Evolutionary conservation across 2,888 invertebrate genomes (phyloP).

Genomic region (Chesias legatella): DNA sequence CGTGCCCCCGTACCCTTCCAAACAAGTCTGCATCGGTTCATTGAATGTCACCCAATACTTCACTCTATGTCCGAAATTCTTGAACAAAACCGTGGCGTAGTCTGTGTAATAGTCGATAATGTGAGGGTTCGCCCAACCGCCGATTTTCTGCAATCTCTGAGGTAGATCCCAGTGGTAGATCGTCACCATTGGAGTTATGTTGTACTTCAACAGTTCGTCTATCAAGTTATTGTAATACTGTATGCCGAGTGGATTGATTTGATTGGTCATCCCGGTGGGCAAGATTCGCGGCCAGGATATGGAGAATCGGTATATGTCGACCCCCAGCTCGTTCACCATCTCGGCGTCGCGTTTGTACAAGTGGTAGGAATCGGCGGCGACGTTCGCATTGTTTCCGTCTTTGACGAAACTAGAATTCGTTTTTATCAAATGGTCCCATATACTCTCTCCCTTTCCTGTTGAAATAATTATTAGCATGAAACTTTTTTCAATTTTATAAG

Average conservation of each 20-base stretch:
- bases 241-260: constrained; percentile 85
- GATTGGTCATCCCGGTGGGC: constrained; percentile 83
- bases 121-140: constrained; percentile 85
- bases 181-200: constrained; percentile 85
- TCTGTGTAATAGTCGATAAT: constrained; percentile 83
- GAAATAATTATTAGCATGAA: constrained; percentile 15
- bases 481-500: too few species aligned
- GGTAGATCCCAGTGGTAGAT: constrained; percentile 88
- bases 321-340: constrained; percentile 82
- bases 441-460: constrained; percentile 83
- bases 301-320: constrained; percentile 85
- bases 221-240: constrained; percentile 89
- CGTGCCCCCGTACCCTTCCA: constrained; percentile 79
- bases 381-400: constrained; percentile 81
- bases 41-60: constrained; percentile 89
- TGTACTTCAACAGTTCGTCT: constrained; percentile 83
- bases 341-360: constrained; percentile 82
- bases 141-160: constrained; percentile 82
- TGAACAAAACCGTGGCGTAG: constrained; percentile 82
- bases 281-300: constrained; percentile 88
- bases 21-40: constrained; percentile 83
- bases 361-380: constrained; percentile 86
- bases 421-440: constrained; percentile 81
- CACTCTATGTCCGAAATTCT: constrained; percentile 82
- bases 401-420: constrained; percentile 72